phyloP scores from a whole-genome alignment of 92 coral and sea anemone species.

The Phenganax marumi region DNA sequence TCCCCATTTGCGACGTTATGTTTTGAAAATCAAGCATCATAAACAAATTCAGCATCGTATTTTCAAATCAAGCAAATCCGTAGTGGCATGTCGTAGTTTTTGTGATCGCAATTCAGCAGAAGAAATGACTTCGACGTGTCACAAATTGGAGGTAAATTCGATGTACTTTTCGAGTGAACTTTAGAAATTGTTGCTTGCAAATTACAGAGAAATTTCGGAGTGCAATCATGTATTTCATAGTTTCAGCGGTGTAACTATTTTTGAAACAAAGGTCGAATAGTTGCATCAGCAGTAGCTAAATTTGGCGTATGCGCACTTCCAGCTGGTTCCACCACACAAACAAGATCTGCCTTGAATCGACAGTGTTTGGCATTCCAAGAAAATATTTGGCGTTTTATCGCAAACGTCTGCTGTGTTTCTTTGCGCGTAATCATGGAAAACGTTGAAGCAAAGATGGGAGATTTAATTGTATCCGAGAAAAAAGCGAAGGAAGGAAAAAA shows the following conservation, averaged over 20 bases:
- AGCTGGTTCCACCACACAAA: background rate
- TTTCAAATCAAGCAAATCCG: background rate
- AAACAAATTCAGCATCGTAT: background rate
- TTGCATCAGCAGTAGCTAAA: background rate
- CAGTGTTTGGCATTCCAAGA: background rate
- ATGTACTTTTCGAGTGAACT: background rate
- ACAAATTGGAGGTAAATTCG: constrained; percentile 56
- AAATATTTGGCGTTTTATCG: constrained; percentile 16
- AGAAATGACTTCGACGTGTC: constrained; percentile 25
- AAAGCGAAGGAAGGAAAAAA: constrained; percentile 59
- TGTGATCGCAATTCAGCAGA: background rate
- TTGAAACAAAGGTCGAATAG: background rate
- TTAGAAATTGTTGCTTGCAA: background rate
- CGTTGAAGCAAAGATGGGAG: constrained; percentile 63
- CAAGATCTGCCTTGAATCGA: background rate
- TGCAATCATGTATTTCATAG: too few species aligned
- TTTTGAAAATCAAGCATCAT: background rate
- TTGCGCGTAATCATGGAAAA: constrained; percentile 38
- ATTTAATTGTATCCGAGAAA: constrained; percentile 65
- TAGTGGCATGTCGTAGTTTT: background rate
- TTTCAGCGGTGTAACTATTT: background rate
- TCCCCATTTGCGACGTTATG: constrained; percentile 18
- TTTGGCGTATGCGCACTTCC: background rate
- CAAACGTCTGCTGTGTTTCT: constrained; percentile 25
- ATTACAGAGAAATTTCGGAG: background rate